phyloP scores from a whole-genome alignment of 2,888 invertebrate genomes.

The Crematogaster levior region DNA sequence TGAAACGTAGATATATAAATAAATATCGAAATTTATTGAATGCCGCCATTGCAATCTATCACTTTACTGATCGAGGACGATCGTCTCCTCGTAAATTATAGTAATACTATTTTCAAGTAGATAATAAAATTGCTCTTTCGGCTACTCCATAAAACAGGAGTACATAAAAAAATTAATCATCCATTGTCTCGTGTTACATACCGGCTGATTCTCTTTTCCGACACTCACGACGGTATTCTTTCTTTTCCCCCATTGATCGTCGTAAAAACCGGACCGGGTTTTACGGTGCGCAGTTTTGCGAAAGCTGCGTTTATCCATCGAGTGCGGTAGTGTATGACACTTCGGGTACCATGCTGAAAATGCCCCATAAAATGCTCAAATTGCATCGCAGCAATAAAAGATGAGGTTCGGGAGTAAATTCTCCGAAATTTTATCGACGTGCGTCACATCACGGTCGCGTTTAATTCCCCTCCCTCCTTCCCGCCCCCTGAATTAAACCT shows the following conservation, averaged over 20 bases:
- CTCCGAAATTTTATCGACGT: conserved; percentile 40
- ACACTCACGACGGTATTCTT: conserved; percentile 11
- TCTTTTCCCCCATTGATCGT: conserved; percentile 24
- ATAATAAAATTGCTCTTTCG: conserved; percentile 33
- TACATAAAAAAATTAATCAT: conserved; percentile 50
- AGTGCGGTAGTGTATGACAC: conserved; percentile 57
- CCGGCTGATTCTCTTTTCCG: neutral
- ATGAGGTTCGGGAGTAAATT: conserved; percentile 52
- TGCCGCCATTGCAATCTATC: neutral
- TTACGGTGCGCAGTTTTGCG: conserved; percentile 60
- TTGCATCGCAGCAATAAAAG: conserved; percentile 63
- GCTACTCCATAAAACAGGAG: conserved; percentile 15
- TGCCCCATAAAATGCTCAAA: conserved; percentile 58
- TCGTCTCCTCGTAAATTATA: neutral
- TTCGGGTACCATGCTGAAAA: conserved; percentile 52
- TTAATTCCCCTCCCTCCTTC: too few relatives aligned
- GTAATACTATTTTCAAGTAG: neutral
- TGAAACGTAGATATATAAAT: neutral
- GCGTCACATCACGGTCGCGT: neutral
- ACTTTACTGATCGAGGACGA: neutral
- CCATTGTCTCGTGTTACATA: conserved; percentile 33
- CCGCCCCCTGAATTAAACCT: conserved; percentile 24
- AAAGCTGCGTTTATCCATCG: conserved; percentile 61
- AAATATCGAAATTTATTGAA: neutral
- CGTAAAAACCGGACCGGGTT: conserved; percentile 55